These are phyloP conservation scores for Drosophila jambulina DNA, from an alignment of 1,140 invertebrate species.

Conservation along the genomic window DNA sequence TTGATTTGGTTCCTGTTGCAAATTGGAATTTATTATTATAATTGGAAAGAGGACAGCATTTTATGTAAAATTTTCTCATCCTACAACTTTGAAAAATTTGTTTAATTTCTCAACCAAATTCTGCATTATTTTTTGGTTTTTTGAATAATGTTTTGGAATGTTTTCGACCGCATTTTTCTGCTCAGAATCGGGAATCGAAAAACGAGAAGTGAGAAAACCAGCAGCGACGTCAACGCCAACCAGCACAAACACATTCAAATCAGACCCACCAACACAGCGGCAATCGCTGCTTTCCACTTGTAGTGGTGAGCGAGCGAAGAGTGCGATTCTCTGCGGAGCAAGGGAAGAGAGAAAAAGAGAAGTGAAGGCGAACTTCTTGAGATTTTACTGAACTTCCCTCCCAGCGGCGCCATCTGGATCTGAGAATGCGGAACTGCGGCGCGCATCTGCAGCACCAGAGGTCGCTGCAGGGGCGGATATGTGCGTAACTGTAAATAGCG, in stretches of 20 bases:
- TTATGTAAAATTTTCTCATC: too few species aligned
- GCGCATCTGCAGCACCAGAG: conserved; percentile 48
- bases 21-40: not conserved
- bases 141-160: conserved; percentile 58
- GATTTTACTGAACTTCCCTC: not conserved
- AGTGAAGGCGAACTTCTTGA: conserved; percentile 11
- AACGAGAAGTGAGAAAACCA: conserved; percentile 22
- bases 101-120: not conserved
- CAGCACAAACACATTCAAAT: conserved; percentile 72
- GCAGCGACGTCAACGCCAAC: conserved; percentile 38
- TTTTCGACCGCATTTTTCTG: conserved; percentile 56
- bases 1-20: not conserved
- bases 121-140: not conserved
- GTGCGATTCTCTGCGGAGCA: conserved; percentile 27
- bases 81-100: fast-evolving
- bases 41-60: not conserved
- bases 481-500: conserved; percentile 29
- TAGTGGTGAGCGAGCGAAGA: conserved; percentile 50
- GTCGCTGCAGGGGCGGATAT: conserved; percentile 34
- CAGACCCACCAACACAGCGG: conserved; percentile 57
- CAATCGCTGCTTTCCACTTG: conserved; percentile 29
- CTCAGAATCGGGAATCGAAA: conserved; percentile 44
- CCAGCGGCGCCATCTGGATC: conserved; percentile 54
- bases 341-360: conserved; percentile 6
- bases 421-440: conserved; percentile 17